phyloP scores from a whole-genome alignment of 2,888 invertebrate species.

The Agonopterix alstromeriana region DNA sequence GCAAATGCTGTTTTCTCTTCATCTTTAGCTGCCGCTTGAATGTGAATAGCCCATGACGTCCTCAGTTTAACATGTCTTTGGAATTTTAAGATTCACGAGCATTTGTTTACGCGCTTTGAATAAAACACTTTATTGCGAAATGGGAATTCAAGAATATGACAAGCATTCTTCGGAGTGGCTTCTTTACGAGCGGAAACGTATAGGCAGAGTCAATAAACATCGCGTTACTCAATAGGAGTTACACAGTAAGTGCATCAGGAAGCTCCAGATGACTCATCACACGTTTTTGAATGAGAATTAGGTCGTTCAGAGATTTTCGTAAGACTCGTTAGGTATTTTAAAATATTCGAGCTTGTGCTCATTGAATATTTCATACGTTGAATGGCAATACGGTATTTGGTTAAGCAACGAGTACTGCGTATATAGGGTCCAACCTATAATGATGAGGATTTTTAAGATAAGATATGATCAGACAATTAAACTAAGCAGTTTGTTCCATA shows the following conservation, averaged over 20 bases:
- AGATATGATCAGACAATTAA: too few relatives aligned
- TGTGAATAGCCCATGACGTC: constrained; percentile 41
- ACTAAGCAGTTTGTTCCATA: too few relatives aligned
- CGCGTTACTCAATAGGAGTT: constrained; percentile 38
- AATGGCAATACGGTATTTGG: background rate
- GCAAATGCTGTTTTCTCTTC: constrained; percentile 51
- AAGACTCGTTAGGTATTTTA: constrained; percentile 31
- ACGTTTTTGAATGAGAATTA: constrained; percentile 47
- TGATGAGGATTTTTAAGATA: too few relatives aligned
- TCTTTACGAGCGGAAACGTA: constrained; percentile 34
- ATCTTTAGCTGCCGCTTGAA: constrained; percentile 40
- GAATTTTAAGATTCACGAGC: constrained; percentile 55
- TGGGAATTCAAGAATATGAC: background rate
- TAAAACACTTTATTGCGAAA: constrained; percentile 8
- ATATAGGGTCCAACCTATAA: too few relatives aligned
- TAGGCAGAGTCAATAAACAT: constrained; percentile 53
- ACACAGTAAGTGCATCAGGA: constrained; percentile 45
- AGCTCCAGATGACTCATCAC: constrained; percentile 40
- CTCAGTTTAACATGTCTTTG: constrained; percentile 33
- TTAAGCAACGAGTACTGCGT: background rate
- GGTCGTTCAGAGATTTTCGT: constrained; percentile 44
- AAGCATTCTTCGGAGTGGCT: constrained; percentile 10
- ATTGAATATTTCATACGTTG: constrained; percentile 8
- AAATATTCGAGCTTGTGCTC: constrained; percentile 10
- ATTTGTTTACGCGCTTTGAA: constrained; percentile 34